Conservation (phyloP, 1,140 invertebrate species). For the Uloborus diversus region DNA sequence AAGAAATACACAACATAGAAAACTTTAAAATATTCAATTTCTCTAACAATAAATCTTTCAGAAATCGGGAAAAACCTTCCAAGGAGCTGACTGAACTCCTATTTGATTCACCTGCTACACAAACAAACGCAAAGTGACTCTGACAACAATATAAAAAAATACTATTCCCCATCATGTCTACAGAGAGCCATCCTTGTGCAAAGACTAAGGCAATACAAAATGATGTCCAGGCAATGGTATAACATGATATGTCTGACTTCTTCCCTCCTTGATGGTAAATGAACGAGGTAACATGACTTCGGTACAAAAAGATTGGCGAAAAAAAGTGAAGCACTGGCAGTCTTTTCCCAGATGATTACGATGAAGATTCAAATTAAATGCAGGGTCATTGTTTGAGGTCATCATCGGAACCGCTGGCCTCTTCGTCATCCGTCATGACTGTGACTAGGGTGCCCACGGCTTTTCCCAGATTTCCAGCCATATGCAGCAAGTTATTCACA, state of each 20-base stretch:
- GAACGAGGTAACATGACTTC: background rate
- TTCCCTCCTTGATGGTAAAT: background rate
- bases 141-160: slow-evolving; percentile 46
- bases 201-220: slow-evolving; percentile 48
- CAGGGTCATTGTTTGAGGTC: slow-evolving; percentile 52
- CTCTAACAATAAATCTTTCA: background rate
- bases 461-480: slow-evolving; percentile 85
- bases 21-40: background rate
- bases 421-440: slow-evolving; percentile 82
- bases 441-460: slow-evolving; percentile 86
- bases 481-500: slow-evolving; percentile 84
- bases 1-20: background rate
- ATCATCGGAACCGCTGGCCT: slow-evolving; percentile 54
- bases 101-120: background rate
- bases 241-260: slow-evolving; percentile 51
- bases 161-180: slow-evolving; percentile 39
- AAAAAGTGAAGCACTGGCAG: background rate
- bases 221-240: slow-evolving; percentile 43
- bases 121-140: slow-evolving; percentile 16
- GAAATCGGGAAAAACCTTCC: background rate
- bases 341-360: too few species aligned
- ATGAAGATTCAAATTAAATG: too few species aligned
- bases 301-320: background rate
- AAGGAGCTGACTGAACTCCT: background rate
- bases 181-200: slow-evolving; percentile 46